These are phyloP conservation scores for Myanophis thanlyinensis DNA, from an alignment of 2,113 vertebrate species.

Conservation along the genomic window DNA sequence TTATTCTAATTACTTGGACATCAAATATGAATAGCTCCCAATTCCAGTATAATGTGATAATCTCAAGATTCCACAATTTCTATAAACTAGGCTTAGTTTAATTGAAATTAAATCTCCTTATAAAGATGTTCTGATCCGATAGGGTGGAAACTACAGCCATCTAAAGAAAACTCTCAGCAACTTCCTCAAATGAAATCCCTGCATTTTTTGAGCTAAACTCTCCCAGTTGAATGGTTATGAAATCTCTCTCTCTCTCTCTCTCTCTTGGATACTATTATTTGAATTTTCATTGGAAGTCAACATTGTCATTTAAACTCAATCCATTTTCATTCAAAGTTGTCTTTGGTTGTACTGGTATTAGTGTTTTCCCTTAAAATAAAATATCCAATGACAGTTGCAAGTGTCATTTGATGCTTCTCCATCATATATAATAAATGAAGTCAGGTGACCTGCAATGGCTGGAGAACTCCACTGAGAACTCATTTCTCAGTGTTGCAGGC, in stretches of 20 bases:
- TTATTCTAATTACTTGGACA: neutral
- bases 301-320: neutral
- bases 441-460: neutral
- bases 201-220: neutral
- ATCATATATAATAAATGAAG: neutral
- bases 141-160: neutral
- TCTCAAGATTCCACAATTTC: neutral
- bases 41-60: neutral
- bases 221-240: neutral
- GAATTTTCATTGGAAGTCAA: neutral
- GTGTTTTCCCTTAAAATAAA: neutral
- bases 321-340: neutral
- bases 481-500: neutral
- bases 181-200: neutral
- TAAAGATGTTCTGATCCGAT: neutral
- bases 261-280: accelerated
- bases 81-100: neutral
- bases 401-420: neutral
- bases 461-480: too few relatives aligned
- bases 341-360: neutral
- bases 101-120: neutral
- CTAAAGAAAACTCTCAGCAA: neutral
- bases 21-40: neutral
- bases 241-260: accelerated
- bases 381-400: neutral